Evolutionary conservation across 2,113 vertebrate genomes (phyloP), one percentile per base, ranked within the genome.

Genomic region (Regulus satrapa): DNA sequence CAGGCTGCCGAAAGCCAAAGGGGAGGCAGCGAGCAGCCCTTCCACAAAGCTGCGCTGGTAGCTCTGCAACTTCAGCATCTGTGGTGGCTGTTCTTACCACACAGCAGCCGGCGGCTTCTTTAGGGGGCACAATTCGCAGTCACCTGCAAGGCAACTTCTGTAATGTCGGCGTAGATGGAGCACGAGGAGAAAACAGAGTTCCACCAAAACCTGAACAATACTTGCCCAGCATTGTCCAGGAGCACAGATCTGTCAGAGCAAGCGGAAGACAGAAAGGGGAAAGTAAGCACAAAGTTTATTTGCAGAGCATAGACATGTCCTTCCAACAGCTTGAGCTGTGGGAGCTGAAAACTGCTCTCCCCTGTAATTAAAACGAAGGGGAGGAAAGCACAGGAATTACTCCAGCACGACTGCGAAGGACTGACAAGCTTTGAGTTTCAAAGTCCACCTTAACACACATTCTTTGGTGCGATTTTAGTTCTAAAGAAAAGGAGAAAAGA

Each of bases 11-110:
- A 86, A 88, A 75, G 14, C 49, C n/a, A 3, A 32, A 48, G 25
- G 13, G 25, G 19, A 55, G 21, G 8, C 56, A 72, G 45, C 25
- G n/a, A 59, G 46, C 31, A 51, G 23, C 4, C 16, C 31, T 26
- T 9, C 25, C 0, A 2, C 61, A 78, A 59, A 89, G 64, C 43
- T 55, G 18, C 40, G 17, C 16, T 0, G 2, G n/a, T 0, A 32
- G 34, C 18, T 77, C 31, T 4, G 8, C 8, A 5, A 9, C 69
- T 69, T 43, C 64, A 51, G 51, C 72, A 51, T n/a, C 59, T 20
- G 14, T 40, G 29, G 4, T 48, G 72, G 46, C 73, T 58, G 59
- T 3, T 63, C 62, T 51, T 36, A 4, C 46, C 77, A 75, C 20
- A 36, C 6, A 59, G 21, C 20, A 59, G 26, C 73, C 23, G 11